Percentiles rank a stretch among this genome's conserved stretches.
Conservation (phyloP, 2,888 invertebrate genomes). For the Cheilosia urbana region DNA sequence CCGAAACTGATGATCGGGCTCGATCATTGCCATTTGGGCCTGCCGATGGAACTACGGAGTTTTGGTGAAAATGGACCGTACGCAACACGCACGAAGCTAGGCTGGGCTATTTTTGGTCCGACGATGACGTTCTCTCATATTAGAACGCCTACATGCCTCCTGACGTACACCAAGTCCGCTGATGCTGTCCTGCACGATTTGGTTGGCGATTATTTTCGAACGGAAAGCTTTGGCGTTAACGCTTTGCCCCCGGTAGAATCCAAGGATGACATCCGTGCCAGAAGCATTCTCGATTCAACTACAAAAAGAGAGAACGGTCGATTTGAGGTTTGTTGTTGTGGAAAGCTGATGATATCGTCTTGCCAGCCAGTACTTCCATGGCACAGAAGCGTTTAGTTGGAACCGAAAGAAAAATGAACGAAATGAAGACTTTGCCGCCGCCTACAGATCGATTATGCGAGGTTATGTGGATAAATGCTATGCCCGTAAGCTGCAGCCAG, state of each 20-base stretch:
- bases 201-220: slow-evolving; percentile 21
- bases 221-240: slow-evolving; percentile 26
- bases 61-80: slow-evolving; percentile 34
- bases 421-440: slow-evolving; percentile 39
- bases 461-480: slow-evolving; percentile 39
- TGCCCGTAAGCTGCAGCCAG: no score
- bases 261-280: slow-evolving; percentile 21
- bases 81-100: slow-evolving; percentile 50
- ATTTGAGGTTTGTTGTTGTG: slow-evolving; percentile 63
- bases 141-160: slow-evolving; percentile 7
- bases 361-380: slow-evolving; percentile 58
- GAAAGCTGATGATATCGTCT: slow-evolving; percentile 38
- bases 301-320: slow-evolving; percentile 24
- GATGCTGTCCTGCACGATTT: slow-evolving; percentile 5
- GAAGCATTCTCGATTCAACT: slow-evolving; percentile 16
- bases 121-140: slow-evolving; percentile 1
- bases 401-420: slow-evolving; percentile 62
- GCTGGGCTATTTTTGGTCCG: slow-evolving; percentile 31
- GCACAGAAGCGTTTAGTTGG: slow-evolving; percentile 52
- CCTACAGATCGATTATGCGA: slow-evolving; percentile 53
- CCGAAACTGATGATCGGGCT: slow-evolving; percentile 57
- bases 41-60: slow-evolving; percentile 31
- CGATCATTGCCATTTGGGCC: slow-evolving; percentile 58
- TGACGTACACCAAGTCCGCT: not conserved
- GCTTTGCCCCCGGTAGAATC: slow-evolving; percentile 6